Evolutionary conservation across 1,140 invertebrate genomes (phyloP).

Genomic region (Mamestra configurata): DNA sequence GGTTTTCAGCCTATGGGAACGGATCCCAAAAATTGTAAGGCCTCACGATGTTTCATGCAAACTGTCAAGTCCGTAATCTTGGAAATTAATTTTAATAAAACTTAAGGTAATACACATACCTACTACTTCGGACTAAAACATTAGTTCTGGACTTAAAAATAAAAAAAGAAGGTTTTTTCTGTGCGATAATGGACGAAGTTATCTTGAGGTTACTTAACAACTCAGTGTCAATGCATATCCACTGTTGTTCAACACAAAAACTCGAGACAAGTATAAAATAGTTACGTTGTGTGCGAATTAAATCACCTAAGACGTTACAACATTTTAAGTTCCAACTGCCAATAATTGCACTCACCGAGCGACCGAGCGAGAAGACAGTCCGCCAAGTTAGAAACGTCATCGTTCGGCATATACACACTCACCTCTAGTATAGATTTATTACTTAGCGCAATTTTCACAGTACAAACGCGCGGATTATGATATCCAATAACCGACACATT

Average conservation of each 20-base stretch:
- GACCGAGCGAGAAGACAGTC: neutral
- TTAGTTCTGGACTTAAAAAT: too few relatives aligned
- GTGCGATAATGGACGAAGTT: too few relatives aligned
- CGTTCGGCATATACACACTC: conserved; percentile 1
- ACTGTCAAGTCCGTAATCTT: too few relatives aligned
- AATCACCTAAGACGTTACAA: neutral
- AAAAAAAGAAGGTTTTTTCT: too few relatives aligned
- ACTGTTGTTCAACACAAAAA: conserved; percentile 12
- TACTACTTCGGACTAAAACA: too few relatives aligned
- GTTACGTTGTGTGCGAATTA: neutral
- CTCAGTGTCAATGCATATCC: conserved; percentile 17
- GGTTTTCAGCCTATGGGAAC: too few relatives aligned
- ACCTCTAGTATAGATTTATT: neutral
- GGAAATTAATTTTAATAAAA: too few relatives aligned
- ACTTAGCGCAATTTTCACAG: neutral
- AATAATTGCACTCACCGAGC: conserved; percentile 17
- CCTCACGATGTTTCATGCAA: too few relatives aligned
- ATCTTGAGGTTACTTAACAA: too few relatives aligned
- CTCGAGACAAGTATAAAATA: neutral
- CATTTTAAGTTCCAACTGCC: neutral
- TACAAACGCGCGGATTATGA: too few relatives aligned
- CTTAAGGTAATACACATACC: too few relatives aligned
- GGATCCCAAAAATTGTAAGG: too few relatives aligned
- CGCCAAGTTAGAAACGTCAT: neutral
- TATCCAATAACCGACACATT: neutral